A percentile compares a stretch with the other conserved stretches of the same genome.
These are phyloP conservation scores for Pegoplata infirma DNA, from an alignment of 2,888 invertebrate genomes.

Conservation along the genomic window DNA sequence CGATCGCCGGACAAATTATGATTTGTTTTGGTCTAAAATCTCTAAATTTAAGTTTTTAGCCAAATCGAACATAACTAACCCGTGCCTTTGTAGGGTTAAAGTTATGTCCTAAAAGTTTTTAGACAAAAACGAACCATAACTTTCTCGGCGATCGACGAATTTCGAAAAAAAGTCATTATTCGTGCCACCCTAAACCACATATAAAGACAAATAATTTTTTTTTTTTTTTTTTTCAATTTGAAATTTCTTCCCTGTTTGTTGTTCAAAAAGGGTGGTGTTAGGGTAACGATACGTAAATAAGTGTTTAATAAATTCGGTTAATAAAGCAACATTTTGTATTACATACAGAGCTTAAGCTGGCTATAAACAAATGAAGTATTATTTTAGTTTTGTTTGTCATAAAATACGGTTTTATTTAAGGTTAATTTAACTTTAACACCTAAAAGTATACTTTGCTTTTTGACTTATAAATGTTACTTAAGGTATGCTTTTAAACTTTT, in stretches of 20 bases:
- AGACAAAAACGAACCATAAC: too few relatives aligned
- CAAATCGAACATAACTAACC: too few relatives aligned
- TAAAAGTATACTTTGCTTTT: constrained; percentile 51
- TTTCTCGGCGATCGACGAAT: too few relatives aligned
- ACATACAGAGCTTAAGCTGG: not conserved
- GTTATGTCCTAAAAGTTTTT: too few relatives aligned
- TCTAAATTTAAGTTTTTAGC: too few relatives aligned
- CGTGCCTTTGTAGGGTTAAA: too few relatives aligned
- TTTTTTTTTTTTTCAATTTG: not conserved
- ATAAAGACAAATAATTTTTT: too few relatives aligned
- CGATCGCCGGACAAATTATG: too few relatives aligned
- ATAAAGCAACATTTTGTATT: constrained; percentile 42
- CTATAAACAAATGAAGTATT: constrained; percentile 1
- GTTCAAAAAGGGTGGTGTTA: constrained; percentile 33
- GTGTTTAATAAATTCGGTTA: constrained; percentile 61
- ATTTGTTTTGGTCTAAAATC: too few relatives aligned
- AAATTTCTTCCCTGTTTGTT: too few relatives aligned
- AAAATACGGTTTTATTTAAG: constrained; percentile 4
- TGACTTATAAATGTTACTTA: constrained; percentile 52
- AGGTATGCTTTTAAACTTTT: constrained; percentile 45
- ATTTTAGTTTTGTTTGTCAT: not conserved
- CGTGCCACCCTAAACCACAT: too few relatives aligned
- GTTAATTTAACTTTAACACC: constrained; percentile 56
- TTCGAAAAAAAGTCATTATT: constrained; percentile 25
- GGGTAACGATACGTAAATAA: constrained; percentile 59